Conservation (phyloP, 1,140 invertebrate species). For the Frieseomelitta varia region DNA sequence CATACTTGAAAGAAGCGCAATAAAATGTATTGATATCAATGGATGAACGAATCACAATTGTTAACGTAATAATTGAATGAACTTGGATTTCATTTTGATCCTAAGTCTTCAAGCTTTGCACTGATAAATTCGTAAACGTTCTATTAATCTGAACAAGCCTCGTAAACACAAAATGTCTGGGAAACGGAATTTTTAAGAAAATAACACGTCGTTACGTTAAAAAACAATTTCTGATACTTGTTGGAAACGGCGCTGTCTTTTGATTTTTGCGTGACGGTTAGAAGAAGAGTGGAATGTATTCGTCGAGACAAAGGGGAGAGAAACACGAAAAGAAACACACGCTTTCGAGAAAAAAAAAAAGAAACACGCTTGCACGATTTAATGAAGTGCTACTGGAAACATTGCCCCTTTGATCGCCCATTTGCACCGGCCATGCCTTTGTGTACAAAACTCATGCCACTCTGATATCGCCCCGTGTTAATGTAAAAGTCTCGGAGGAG, state of each 20-base stretch:
- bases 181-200: neutral
- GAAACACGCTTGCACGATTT: conserved; percentile 42
- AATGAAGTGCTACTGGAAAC: conserved; percentile 49
- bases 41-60: no score
- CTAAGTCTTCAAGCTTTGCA: no score
- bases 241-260: neutral
- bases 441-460: conserved; percentile 35
- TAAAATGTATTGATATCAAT: no score
- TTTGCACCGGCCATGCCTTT: conserved; percentile 45
- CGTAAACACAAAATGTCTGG: no score
- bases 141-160: no score
- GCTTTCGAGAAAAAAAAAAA: conserved; percentile 19
- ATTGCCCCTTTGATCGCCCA: conserved; percentile 51
- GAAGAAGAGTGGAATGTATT: neutral
- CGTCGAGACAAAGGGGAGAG: conserved; percentile 7
- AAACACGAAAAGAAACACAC: neutral
- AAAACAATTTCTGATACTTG: neutral
- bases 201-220: neutral
- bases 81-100: no score
- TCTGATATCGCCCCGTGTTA: conserved; percentile 27
- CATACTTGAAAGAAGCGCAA: neutral
- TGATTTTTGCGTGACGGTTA: neutral
- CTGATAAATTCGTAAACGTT: no score
- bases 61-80: no score
- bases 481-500: neutral